A percentile compares a stretch with the other conserved stretches of the same genome.
phyloP scores from a whole-genome alignment of 2,797 vertebrate genomes.

The Natrix natrix region DNA sequence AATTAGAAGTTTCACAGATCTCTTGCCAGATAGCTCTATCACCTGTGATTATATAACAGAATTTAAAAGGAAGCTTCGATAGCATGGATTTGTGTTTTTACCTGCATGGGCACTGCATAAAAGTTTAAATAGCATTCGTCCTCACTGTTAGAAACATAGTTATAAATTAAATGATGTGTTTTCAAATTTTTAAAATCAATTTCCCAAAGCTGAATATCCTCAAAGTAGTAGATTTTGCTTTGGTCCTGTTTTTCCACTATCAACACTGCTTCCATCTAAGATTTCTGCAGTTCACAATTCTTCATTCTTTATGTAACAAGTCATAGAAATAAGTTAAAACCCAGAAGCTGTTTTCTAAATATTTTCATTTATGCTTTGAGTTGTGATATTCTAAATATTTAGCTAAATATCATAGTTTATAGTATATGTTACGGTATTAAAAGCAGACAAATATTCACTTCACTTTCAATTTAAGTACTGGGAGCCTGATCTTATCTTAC shows the following conservation, averaged over 20 bases:
- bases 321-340: not conserved
- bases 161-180: not conserved
- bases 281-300: not conserved
- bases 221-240: not conserved
- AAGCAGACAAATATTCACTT: conserved; percentile 16
- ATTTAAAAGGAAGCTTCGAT: conserved; percentile 6
- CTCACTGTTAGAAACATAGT: not conserved
- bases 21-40: conserved; percentile 64
- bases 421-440: not conserved
- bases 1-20: conserved; percentile 66
- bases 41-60: conserved; percentile 49
- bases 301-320: not conserved
- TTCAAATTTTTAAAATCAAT: not conserved
- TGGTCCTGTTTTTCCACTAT: too few species aligned
- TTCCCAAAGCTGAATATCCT: not conserved
- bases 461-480: conserved; percentile 42
- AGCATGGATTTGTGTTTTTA: not conserved
- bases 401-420: not conserved
- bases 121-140: not conserved
- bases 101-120: not conserved
- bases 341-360: not conserved
- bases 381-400: not conserved
- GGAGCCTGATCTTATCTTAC: conserved; percentile 31
- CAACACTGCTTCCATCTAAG: not conserved
- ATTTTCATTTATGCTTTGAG: not conserved